Percentiles rank a stretch among this genome's conserved stretches.
These are phyloP conservation scores for Lepus timidus DNA, from an alignment of 2,113 vertebrate genomes.

Conservation along the genomic window DNA sequence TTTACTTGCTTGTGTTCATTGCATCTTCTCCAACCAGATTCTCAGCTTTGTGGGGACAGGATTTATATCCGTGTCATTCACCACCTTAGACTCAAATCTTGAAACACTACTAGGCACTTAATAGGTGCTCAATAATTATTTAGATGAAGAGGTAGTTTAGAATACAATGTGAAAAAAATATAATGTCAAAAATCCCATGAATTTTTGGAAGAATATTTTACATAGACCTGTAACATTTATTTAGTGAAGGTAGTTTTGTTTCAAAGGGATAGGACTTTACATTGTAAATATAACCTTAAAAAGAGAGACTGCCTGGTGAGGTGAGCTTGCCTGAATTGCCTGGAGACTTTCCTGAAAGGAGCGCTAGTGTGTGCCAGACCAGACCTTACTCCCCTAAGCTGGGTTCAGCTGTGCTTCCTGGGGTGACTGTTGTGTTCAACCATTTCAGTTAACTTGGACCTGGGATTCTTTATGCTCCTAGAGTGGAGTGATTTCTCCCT, in stretches of 20 bases:
- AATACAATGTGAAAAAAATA: slow-evolving; percentile 35
- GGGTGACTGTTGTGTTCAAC: background rate
- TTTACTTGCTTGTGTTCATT: background rate
- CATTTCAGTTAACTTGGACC: background rate
- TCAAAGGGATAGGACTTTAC: background rate
- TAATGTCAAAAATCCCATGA: background rate
- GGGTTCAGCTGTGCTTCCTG: background rate
- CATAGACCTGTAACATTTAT: background rate
- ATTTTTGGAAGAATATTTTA: background rate
- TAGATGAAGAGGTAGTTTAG: background rate
- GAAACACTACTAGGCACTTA: background rate
- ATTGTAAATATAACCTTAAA: background rate
- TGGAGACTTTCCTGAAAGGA: background rate
- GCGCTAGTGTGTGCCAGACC: no score
- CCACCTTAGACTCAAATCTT: background rate
- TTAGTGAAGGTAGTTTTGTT: background rate
- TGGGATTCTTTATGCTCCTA: background rate
- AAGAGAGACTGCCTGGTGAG: background rate
- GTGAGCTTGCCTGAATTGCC: background rate
- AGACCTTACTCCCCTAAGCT: no score
- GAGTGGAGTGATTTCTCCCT: background rate
- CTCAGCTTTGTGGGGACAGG: background rate
- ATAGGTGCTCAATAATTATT: background rate
- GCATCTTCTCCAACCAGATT: background rate
- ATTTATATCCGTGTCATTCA: background rate